These are phyloP conservation scores for Diglossa cyanea DNA, from an alignment of 2,797 vertebrate genomes.

Conservation along the genomic window DNA sequence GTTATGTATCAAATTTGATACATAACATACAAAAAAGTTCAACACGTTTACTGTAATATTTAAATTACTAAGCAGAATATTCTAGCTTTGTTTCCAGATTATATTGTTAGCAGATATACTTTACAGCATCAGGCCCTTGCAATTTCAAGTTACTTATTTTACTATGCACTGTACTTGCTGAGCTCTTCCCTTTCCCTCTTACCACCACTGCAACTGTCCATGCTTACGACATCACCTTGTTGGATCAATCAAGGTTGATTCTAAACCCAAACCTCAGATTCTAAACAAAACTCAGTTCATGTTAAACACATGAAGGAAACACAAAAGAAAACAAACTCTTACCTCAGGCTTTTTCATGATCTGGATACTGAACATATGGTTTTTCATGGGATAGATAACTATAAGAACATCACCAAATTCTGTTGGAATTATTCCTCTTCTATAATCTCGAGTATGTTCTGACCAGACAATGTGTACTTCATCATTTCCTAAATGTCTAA, in stretches of 20 bases:
- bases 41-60: background rate
- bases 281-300: background rate
- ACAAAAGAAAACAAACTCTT: background rate
- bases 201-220: background rate
- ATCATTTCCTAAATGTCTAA: slow-evolving; percentile 95
- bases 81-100: background rate
- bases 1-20: background rate
- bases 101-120: background rate
- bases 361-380: slow-evolving; percentile 97
- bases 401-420: slow-evolving; percentile 97
- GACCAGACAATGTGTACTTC: slow-evolving; percentile 99
- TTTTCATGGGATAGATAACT: slow-evolving; percentile 97
- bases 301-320: background rate
- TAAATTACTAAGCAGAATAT: background rate
- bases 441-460: slow-evolving; percentile 94
- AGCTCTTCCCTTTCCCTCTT: background rate
- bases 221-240: background rate
- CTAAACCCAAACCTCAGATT: background rate
- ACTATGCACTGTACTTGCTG: background rate
- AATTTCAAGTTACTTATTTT: background rate
- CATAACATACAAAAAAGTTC: background rate
- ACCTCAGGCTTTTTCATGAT: slow-evolving; percentile 98
- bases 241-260: background rate
- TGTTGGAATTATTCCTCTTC: slow-evolving; percentile 95
- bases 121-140: background rate